These are phyloP conservation scores for Halictus rubicundus DNA, from an alignment of 1,140 invertebrate genomes.

Conservation along the genomic window DNA sequence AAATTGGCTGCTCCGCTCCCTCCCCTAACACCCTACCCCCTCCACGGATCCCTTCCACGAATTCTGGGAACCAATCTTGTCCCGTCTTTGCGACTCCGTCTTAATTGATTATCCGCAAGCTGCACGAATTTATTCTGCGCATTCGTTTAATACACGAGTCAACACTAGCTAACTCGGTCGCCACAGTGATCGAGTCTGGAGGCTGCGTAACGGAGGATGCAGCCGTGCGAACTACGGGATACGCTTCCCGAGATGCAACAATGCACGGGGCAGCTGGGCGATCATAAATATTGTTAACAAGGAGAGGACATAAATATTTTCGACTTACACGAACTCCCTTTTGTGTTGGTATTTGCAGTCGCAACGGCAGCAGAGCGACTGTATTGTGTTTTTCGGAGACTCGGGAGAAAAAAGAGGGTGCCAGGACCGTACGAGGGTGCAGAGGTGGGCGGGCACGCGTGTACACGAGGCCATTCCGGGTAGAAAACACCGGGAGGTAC, in stretches of 20 bases:
- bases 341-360: slow-evolving; percentile 44
- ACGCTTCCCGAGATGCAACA: too few species aligned
- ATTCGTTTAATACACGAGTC: too few species aligned
- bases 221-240: too few species aligned
- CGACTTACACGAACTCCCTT: slow-evolving; percentile 26
- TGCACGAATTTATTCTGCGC: too few species aligned
- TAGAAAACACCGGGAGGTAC: slow-evolving; percentile 56
- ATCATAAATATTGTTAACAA: slow-evolving; percentile 42
- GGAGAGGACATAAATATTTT: too few species aligned
- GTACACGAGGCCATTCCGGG: background rate
- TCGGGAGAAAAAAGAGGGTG: slow-evolving; percentile 2
- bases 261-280: background rate
- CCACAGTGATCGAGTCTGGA: too few species aligned
- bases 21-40: background rate
- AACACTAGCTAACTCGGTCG: too few species aligned
- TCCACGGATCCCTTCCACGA: background rate
- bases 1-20: slow-evolving; percentile 51
- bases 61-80: too few species aligned
- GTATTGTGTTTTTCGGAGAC: slow-evolving; percentile 56
- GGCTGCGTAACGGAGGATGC: too few species aligned
- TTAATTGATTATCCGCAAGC: too few species aligned
- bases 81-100: too few species aligned
- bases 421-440: slow-evolving; percentile 6
- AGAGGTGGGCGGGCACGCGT: background rate
- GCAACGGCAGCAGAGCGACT: slow-evolving; percentile 24